Percentiles rank a stretch among this genome's conserved stretches.
phyloP scores from a whole-genome alignment of 2,888 invertebrate species.

The Troides oblongomaculatus region DNA sequence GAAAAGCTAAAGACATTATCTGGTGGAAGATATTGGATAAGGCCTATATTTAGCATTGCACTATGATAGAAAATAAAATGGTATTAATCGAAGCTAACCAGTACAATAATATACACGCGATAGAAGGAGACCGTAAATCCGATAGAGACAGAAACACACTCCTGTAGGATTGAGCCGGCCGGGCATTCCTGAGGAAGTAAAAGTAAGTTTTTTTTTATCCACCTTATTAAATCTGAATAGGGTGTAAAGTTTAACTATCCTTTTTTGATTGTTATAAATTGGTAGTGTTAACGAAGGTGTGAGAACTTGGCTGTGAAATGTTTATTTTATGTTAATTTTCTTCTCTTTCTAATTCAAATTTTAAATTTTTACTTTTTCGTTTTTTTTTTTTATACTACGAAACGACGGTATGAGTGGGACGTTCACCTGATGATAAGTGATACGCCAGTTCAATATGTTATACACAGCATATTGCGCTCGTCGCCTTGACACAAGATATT shows the following conservation, averaged over 20 bases:
- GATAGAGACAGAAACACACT: conserved; percentile 66
- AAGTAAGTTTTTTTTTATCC: conserved; percentile 47
- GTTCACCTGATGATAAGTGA: no score
- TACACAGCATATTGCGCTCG: no score
- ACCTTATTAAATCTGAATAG: conserved; percentile 50
- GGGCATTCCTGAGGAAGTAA: conserved; percentile 63
- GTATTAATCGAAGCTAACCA: conserved; percentile 71
- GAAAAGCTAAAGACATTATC: no score
- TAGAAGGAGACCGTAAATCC: conserved; percentile 42
- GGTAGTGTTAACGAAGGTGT: conserved; percentile 41
- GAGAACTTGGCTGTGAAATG: conserved; percentile 36
- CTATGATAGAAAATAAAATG: conserved; percentile 42
- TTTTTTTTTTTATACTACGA: neutral
- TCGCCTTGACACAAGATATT: no score
- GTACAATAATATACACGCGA: conserved; percentile 33
- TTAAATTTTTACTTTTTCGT: neutral
- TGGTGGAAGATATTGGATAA: no score
- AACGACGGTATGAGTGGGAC: no score
- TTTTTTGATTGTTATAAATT: conserved; percentile 48
- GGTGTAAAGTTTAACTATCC: conserved; percentile 48
- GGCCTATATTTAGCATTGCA: no score
- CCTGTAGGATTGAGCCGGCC: conserved; percentile 52
- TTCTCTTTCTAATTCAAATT: neutral
- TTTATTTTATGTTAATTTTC: neutral
- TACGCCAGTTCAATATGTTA: no score